phyloP scores from a whole-genome alignment of 2,888 invertebrate species.

The Leptothorax acervorum region DNA sequence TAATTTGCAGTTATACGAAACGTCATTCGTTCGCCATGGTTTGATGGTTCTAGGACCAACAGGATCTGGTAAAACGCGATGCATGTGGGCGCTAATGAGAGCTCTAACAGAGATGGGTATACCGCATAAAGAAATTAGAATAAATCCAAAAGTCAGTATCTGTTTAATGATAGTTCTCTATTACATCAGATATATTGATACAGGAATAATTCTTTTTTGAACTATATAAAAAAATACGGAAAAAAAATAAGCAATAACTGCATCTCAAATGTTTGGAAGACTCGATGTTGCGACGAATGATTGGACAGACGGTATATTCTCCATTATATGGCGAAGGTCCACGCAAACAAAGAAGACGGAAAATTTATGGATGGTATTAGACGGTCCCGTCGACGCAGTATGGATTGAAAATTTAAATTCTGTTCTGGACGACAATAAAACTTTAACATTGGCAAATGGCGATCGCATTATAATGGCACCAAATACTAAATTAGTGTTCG shows the following conservation, averaged over 20 bases:
- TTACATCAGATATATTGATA: not conserved
- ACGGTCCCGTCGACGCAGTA: conserved; percentile 97
- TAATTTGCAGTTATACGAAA: conserved; percentile 90
- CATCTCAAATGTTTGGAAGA: conserved; percentile 96
- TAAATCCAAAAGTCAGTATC: conserved; percentile 93
- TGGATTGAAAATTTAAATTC: conserved; percentile 98
- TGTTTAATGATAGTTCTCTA: not conserved
- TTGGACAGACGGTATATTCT: conserved; percentile 98
- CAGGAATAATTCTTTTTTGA: not conserved
- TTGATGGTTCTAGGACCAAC: conserved; percentile 96
- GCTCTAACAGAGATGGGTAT: conserved; percentile 92
- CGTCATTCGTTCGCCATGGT: conserved; percentile 94
- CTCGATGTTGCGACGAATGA: conserved; percentile 96
- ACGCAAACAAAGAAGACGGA: conserved; percentile 92
- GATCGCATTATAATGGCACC: conserved; percentile 96
- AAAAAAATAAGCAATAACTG: conserved; percentile 91
- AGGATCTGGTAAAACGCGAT: conserved; percentile 94
- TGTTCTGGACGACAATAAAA: conserved; percentile 96
- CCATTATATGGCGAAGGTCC: conserved; percentile 94
- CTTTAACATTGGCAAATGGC: conserved; percentile 95
- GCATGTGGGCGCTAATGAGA: conserved; percentile 92
- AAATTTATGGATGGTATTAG: conserved; percentile 91
- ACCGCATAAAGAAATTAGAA: conserved; percentile 94
- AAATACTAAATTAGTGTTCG: conserved; percentile 95
- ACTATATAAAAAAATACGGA: not conserved